Conservation (phyloP, 2,888 invertebrate genomes). For the Lordiphosa andalusiaca region DNA sequence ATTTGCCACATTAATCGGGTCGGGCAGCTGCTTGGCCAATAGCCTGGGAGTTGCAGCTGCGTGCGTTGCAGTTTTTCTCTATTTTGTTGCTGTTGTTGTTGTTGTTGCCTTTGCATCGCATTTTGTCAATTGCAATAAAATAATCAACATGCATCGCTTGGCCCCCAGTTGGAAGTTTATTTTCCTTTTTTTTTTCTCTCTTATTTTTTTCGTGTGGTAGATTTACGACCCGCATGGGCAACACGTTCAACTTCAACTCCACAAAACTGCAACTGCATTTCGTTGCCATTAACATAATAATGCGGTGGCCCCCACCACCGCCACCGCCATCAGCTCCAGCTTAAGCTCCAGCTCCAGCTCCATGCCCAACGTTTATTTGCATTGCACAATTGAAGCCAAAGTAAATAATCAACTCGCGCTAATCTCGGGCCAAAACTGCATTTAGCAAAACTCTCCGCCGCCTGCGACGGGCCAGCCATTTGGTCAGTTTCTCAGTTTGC, state of each 20-base stretch:
- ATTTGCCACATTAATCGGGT: constrained; percentile 56
- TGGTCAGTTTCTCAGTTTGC: constrained; percentile 42
- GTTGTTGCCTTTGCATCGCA: constrained; percentile 27
- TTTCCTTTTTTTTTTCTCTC: constrained; percentile 17
- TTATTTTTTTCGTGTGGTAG: constrained; percentile 23
- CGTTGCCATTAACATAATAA: constrained; percentile 68
- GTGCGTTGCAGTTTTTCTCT: constrained; percentile 6
- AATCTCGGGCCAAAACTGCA: constrained; percentile 66
- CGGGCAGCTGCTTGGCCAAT: constrained; percentile 13
- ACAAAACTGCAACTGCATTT: constrained; percentile 61
- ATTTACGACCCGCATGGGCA: constrained; percentile 73
- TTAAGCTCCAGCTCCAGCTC: background rate
- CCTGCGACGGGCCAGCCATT: constrained; percentile 23
- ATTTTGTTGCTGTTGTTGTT: constrained; percentile 25
- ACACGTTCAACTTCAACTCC: constrained; percentile 53
- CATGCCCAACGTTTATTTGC: constrained; percentile 10
- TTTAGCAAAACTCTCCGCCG: constrained; percentile 46
- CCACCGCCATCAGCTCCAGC: background rate
- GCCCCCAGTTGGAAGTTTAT: constrained; percentile 19
- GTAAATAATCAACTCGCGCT: constrained; percentile 72
- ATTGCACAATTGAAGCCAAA: constrained; percentile 56
- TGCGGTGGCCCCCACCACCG: constrained; percentile 35
- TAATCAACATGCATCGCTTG: constrained; percentile 67
- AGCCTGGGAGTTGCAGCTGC: constrained; percentile 4
- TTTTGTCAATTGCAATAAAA: constrained; percentile 75